These are phyloP conservation scores for Dusona sp. DNA, from an alignment of 2,888 invertebrate species.

Conservation along the genomic window DNA sequence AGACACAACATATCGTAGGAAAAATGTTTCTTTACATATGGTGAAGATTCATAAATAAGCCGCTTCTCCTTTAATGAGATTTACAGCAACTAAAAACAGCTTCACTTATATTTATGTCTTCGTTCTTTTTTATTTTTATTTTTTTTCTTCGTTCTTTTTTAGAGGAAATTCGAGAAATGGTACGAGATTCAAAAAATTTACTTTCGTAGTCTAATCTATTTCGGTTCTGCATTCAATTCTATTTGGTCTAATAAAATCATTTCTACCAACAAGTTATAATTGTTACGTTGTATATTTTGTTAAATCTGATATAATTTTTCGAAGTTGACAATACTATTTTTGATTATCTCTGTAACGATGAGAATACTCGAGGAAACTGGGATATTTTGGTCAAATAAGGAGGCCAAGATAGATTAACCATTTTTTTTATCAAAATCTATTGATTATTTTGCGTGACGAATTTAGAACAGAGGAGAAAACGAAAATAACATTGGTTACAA, in stretches of 20 bases:
- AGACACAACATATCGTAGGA: too few relatives aligned
- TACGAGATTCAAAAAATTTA: neutral
- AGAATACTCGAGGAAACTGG: constrained; percentile 1
- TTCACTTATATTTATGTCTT: neutral
- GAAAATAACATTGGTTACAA: neutral
- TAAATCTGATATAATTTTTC: neutral
- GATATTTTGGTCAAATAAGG: neutral
- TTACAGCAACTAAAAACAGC: too few relatives aligned
- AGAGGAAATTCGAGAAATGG: neutral
- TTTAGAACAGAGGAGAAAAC: neutral
- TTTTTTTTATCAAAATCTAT: neutral
- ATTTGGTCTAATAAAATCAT: neutral
- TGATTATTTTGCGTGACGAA: neutral
- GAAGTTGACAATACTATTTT: neutral
- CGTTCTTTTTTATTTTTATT: too few relatives aligned
- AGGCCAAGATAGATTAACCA: neutral
- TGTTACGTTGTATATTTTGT: neutral
- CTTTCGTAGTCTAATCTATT: too few relatives aligned
- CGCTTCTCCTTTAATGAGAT: too few relatives aligned
- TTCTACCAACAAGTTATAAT: neutral
- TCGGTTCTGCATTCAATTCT: neutral
- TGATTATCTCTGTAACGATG: too few relatives aligned
- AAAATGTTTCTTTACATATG: too few relatives aligned
- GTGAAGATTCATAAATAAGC: too few relatives aligned
- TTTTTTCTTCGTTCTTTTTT: neutral